These are phyloP conservation scores for Agrypnia vestita DNA, from an alignment of 1,140 invertebrate species.

Conservation along the genomic window DNA sequence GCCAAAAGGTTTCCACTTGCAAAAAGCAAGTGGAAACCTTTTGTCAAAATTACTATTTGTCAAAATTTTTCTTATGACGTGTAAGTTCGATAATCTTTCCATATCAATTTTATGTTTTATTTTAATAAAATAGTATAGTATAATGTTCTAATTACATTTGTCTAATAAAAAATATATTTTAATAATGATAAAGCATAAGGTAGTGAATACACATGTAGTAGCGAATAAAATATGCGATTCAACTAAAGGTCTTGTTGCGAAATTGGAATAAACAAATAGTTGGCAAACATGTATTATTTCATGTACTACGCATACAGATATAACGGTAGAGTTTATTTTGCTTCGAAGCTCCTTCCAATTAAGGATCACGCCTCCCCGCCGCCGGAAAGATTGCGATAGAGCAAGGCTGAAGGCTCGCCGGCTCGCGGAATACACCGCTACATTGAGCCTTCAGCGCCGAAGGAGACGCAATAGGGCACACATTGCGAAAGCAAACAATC, in stretches of 20 bases:
- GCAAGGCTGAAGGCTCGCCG: background rate
- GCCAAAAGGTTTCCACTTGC: too few relatives aligned
- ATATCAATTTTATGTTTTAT: too few relatives aligned
- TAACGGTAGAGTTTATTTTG: background rate
- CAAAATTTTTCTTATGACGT: too few relatives aligned
- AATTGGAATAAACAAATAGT: background rate
- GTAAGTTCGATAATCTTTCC: too few relatives aligned
- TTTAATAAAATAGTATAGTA: too few relatives aligned
- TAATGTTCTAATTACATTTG: too few relatives aligned
- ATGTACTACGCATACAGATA: background rate
- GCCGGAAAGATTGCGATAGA: constrained; percentile 6
- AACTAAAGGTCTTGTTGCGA: background rate
- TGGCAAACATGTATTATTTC: background rate
- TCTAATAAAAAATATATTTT: too few relatives aligned
- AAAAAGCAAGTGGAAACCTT: too few relatives aligned
- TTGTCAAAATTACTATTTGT: too few relatives aligned
- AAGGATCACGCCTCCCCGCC: constrained; percentile 4
- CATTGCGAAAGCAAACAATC: constrained; percentile 41
- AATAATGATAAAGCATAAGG: too few relatives aligned
- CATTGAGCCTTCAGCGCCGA: constrained; percentile 1
- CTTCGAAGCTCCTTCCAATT: constrained; percentile 33
- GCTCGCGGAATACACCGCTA: background rate
- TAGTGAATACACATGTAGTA: too few relatives aligned
- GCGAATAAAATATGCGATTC: too few relatives aligned
- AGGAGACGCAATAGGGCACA: constrained; percentile 32